phyloP scores from a whole-genome alignment of 2,113 vertebrate genomes.

The Amazona vittata region DNA sequence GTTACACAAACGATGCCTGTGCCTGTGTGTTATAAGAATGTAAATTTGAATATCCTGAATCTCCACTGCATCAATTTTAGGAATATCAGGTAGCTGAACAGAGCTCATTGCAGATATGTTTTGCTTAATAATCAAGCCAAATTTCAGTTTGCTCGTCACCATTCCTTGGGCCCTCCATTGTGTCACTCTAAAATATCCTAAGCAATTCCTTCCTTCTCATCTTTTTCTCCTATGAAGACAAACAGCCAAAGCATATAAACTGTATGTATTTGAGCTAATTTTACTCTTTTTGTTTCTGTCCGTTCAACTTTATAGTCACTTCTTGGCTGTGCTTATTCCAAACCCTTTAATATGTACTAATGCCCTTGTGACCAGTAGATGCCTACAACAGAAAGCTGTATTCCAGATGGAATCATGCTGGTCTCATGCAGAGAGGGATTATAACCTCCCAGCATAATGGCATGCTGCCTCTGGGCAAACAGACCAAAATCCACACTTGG shows the following conservation, averaged over 20 bases:
- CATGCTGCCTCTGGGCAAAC: constrained; percentile 52
- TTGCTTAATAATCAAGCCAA: not conserved
- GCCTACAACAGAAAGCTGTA: constrained; percentile 46
- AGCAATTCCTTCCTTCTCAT: not conserved
- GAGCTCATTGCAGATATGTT: not conserved
- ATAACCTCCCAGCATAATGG: constrained; percentile 34
- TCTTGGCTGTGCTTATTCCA: not conserved
- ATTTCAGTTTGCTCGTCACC: not conserved
- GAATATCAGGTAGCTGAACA: not conserved
- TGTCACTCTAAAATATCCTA: not conserved
- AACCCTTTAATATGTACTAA: constrained; percentile 11
- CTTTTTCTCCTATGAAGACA: not conserved
- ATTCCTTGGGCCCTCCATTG: not conserved
- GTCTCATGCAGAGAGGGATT: constrained; percentile 46
- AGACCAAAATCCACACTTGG: constrained; percentile 41
- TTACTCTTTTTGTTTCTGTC: not conserved
- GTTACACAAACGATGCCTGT: not conserved
- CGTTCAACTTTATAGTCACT: not conserved
- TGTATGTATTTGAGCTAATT: not conserved
- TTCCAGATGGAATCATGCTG: constrained; percentile 55
- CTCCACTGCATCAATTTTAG: not conserved
- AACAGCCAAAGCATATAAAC: not conserved
- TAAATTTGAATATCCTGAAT: not conserved
- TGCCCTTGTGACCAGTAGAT: constrained; percentile 42
- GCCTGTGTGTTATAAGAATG: not conserved